Evolutionary conservation across 2,797 vertebrate species (phyloP).

Genomic region (Botia kubotai): DNA sequence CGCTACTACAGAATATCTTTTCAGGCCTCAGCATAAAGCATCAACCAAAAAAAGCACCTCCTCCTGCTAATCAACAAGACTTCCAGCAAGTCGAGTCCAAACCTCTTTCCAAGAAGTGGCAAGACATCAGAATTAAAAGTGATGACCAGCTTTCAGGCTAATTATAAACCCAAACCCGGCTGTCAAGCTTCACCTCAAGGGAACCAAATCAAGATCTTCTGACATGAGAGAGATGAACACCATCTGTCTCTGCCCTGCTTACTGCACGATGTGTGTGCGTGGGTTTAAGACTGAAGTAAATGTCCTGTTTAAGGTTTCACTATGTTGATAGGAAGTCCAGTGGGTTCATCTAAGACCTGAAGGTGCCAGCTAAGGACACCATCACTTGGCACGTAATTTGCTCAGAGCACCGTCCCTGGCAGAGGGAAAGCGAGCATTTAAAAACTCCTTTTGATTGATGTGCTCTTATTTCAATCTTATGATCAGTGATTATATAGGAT

Average conservation of each 20-base stretch:
- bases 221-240: constrained; percentile 56
- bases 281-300: constrained; percentile 33
- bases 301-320: constrained; percentile 55
- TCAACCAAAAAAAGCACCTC: constrained; percentile 28
- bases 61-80: constrained; percentile 48
- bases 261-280: constrained; percentile 55
- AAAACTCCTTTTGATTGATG: constrained; percentile 74
- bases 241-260: constrained; percentile 63
- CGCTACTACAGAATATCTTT: constrained; percentile 37
- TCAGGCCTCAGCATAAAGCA: constrained; percentile 31
- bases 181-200: constrained; percentile 53
- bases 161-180: constrained; percentile 65
- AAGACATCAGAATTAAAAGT: constrained; percentile 74
- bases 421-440: constrained; percentile 52
- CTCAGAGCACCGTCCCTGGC: constrained; percentile 58
- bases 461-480: constrained; percentile 76
- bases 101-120: constrained; percentile 70
- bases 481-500: constrained; percentile 80
- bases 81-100: constrained; percentile 61
- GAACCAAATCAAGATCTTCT: constrained; percentile 54
- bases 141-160: constrained; percentile 62
- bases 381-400: constrained; percentile 59
- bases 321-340: constrained; percentile 41
- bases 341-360: constrained; percentile 49
- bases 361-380: constrained; percentile 39